A percentile compares a stretch with the other conserved stretches of the same genome.
Evolutionary conservation across 2,113 vertebrate species (phyloP).

Genomic region (western clawed frog (Xenopus tropicalis)): DNA sequence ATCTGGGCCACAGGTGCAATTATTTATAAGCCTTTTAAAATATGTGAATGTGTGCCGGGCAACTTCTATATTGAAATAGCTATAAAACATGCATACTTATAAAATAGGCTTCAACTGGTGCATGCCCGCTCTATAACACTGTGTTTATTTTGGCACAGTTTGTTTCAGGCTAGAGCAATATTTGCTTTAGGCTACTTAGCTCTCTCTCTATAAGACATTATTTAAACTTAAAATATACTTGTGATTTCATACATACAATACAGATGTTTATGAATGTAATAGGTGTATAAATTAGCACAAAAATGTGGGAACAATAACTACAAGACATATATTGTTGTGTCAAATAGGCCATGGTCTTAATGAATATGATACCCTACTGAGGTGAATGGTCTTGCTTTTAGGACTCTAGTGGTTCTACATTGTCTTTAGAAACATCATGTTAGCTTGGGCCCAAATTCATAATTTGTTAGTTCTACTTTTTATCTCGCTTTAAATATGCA

Average conservation of each 20-base stretch:
- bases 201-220: conserved; percentile 28
- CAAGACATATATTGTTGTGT: not conserved
- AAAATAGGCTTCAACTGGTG: conserved; percentile 37
- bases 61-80: conserved; percentile 40
- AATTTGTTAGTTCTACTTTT: too few species aligned
- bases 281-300: conserved; percentile 13
- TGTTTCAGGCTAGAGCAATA: conserved; percentile 39
- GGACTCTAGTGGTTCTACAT: too few species aligned
- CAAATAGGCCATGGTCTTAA: too few species aligned
- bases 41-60: conserved; percentile 41
- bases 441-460: too few species aligned
- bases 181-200: conserved; percentile 39
- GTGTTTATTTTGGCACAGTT: conserved; percentile 42
- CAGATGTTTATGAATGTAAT: conserved; percentile 14
- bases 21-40: conserved; percentile 45
- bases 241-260: conserved; percentile 22
- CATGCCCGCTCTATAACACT: conserved; percentile 30
- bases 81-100: conserved; percentile 43
- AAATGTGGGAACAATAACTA: conserved; percentile 6
- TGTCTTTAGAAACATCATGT: too few species aligned
- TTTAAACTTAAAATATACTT: conserved; percentile 32
- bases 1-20: conserved; percentile 44
- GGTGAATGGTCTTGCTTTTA: too few species aligned
- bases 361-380: too few species aligned
- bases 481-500: too few species aligned